Conservation (phyloP, 2,113 vertebrate species). For the Hemichromis elongatus region DNA sequence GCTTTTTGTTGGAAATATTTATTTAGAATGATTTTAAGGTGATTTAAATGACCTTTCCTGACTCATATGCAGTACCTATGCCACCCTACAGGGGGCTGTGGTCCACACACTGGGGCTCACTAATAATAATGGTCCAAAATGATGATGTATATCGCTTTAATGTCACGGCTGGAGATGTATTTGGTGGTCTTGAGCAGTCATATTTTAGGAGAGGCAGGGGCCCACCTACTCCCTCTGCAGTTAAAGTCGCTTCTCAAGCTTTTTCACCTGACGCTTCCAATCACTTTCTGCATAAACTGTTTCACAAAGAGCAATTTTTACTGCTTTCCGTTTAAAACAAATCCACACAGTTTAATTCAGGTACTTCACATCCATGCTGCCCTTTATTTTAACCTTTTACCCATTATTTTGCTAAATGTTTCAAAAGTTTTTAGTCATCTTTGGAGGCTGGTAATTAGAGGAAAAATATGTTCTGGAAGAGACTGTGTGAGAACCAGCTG, state of each 20-base stretch:
- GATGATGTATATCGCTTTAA: fast-evolving
- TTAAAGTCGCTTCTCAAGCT: background rate
- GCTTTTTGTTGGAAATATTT: background rate
- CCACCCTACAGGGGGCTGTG: background rate
- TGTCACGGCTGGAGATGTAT: background rate
- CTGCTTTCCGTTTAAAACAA: background rate
- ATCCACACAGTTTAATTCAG: background rate
- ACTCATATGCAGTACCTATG: background rate
- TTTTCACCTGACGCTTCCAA: background rate
- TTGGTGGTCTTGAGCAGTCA: background rate
- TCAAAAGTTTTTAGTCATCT: background rate
- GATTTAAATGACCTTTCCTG: fast-evolving
- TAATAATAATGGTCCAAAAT: background rate
- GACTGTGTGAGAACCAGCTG: background rate
- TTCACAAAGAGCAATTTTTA: background rate
- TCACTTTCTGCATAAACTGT: background rate
- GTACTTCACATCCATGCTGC: fast-evolving
- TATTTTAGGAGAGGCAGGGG: background rate
- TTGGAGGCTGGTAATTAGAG: background rate
- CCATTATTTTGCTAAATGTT: background rate
- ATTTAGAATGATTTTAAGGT: background rate
- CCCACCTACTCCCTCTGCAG: background rate
- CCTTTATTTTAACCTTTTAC: background rate
- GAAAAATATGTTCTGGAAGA: background rate
- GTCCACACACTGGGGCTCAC: background rate